phyloP scores from a whole-genome alignment of 1,140 invertebrate genomes.

The Diabrotica virgifera region DNA sequence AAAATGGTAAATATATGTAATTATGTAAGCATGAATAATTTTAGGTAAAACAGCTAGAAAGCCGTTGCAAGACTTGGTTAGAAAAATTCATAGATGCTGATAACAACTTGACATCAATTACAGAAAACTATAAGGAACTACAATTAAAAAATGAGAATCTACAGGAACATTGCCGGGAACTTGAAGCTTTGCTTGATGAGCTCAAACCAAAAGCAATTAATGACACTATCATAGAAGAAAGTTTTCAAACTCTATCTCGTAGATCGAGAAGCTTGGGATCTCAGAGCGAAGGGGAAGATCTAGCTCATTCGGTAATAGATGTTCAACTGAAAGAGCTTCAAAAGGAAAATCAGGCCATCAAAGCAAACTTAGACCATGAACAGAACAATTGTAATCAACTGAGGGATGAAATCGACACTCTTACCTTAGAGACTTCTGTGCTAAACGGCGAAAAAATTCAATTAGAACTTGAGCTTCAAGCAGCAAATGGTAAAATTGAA shows the following conservation, averaged over 20 bases:
- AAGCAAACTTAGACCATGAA: slow-evolving; percentile 15
- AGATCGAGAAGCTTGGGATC: slow-evolving; percentile 21
- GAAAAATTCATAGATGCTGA: slow-evolving; percentile 33
- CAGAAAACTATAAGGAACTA: slow-evolving; percentile 27
- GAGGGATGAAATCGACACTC: background rate
- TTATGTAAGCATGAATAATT: slow-evolving; percentile 7
- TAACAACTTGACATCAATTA: slow-evolving; percentile 27
- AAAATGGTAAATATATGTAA: too few species aligned
- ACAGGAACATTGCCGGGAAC: slow-evolving; percentile 32
- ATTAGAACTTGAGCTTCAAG: background rate
- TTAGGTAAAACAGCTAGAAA: slow-evolving; percentile 26
- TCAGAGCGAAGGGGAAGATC: slow-evolving; percentile 25
- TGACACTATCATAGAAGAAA: slow-evolving; percentile 33
- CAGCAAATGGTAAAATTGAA: background rate
- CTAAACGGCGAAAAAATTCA: background rate
- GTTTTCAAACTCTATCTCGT: slow-evolving; percentile 17
- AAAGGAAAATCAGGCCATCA: slow-evolving; percentile 33
- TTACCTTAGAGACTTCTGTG: background rate
- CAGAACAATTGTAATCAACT: slow-evolving; percentile 14
- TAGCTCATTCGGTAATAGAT: slow-evolving; percentile 42
- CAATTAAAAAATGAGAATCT: slow-evolving; percentile 31
- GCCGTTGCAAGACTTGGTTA: slow-evolving; percentile 31
- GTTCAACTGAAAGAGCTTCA: slow-evolving; percentile 42
- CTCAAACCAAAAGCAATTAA: slow-evolving; percentile 25
- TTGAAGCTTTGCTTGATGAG: slow-evolving; percentile 36